These are phyloP conservation scores for Larimichthys crocea DNA, from an alignment of 2,113 vertebrate species.

Conservation along the genomic window DNA sequence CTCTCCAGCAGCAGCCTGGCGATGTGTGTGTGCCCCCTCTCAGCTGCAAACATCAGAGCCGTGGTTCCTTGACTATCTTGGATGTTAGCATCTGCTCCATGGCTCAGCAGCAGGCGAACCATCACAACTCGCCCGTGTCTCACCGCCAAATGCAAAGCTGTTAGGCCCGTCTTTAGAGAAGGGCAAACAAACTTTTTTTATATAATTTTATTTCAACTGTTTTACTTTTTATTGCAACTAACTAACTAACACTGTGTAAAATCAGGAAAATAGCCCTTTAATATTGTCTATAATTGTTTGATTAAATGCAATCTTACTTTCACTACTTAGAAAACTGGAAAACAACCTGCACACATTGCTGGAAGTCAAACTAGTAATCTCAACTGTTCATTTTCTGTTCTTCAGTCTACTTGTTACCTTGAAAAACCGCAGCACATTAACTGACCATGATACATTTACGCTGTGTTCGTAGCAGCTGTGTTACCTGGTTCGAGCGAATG, in stretches of 20 bases:
- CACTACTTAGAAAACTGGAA: too few relatives aligned
- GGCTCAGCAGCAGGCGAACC: constrained; percentile 88
- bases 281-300: not conserved
- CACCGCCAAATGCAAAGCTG: constrained; percentile 90
- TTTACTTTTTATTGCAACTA: too few relatives aligned
- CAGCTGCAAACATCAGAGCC: constrained; percentile 91
- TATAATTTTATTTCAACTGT: not conserved
- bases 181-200: not conserved
- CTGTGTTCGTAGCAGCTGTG: not conserved
- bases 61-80: constrained; percentile 90
- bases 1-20: constrained; percentile 86
- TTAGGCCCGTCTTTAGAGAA: constrained; percentile 88
- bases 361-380: too few relatives aligned
- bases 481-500: constrained; percentile 89
- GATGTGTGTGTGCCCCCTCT: constrained; percentile 89
- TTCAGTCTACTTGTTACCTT: too few relatives aligned
- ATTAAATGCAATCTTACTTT: too few relatives aligned
- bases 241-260: not conserved
- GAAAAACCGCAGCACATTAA: too few relatives aligned
- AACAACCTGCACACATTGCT: too few relatives aligned
- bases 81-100: constrained; percentile 84
- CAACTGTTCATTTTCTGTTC: not conserved
- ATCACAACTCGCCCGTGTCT: constrained; percentile 89
- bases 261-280: not conserved
- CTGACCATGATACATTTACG: not conserved